Evolutionary conservation across 2,113 vertebrate species (phyloP).

Genomic region (Paralichthys olivaceus): DNA sequence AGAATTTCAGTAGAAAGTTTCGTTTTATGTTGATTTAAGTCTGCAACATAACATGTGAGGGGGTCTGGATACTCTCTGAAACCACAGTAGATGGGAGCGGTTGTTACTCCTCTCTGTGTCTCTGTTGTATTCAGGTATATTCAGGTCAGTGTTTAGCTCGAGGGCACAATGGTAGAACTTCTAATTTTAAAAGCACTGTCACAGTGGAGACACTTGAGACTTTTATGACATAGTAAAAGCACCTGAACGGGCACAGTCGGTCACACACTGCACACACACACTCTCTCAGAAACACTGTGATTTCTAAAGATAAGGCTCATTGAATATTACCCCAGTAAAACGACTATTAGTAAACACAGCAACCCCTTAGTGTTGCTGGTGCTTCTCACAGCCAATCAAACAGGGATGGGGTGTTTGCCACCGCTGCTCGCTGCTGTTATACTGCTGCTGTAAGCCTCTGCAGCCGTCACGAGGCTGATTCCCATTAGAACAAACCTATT

Average conservation of each 20-base stretch:
- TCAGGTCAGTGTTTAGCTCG: background rate
- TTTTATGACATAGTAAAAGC: slow-evolving; percentile 16
- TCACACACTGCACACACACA: slow-evolving; percentile 1
- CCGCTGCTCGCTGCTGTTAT: slow-evolving; percentile 46
- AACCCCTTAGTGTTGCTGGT: slow-evolving; percentile 35
- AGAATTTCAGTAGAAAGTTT: too few relatives aligned
- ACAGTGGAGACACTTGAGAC: background rate
- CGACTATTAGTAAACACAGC: slow-evolving; percentile 59
- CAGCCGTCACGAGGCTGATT: slow-evolving; percentile 62
- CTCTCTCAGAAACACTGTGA: background rate
- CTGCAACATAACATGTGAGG: background rate
- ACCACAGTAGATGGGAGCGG: too few relatives aligned
- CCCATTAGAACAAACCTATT: slow-evolving; percentile 77
- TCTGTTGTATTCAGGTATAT: background rate
- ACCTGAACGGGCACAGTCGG: background rate
- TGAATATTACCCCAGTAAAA: slow-evolving; percentile 51
- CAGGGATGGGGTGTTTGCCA: slow-evolving; percentile 45
- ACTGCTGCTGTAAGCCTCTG: slow-evolving; percentile 59
- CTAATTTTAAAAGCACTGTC: background rate
- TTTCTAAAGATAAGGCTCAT: slow-evolving; percentile 47
- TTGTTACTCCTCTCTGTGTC: background rate
- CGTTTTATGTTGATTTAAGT: too few relatives aligned
- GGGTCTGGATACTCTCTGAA: background rate
- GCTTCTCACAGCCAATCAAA: slow-evolving; percentile 61
- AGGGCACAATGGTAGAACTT: background rate